Conservation (phyloP, 2,797 vertebrate genomes). For the Telmatherina bonti region DNA sequence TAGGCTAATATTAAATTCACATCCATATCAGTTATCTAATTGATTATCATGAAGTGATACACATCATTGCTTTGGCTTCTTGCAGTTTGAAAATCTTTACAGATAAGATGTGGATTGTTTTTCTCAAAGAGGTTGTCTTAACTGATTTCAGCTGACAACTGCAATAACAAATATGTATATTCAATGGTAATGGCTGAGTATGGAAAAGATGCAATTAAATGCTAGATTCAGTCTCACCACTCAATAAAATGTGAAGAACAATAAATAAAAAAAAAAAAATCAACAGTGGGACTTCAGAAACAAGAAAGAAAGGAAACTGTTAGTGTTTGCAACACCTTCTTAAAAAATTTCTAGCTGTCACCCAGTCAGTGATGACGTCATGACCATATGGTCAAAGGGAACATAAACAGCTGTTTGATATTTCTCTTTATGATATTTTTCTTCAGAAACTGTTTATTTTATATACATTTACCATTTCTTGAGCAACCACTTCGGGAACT, state of each 20-base stretch:
- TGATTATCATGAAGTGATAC: neutral
- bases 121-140: neutral
- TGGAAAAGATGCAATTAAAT: conserved; percentile 6
- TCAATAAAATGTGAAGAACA: neutral
- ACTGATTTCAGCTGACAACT: conserved; percentile 16
- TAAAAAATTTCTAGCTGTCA: neutral
- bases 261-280: neutral
- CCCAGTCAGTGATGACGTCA: neutral
- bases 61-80: neutral
- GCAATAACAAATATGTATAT: conserved; percentile 3
- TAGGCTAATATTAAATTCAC: neutral
- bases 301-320: neutral
- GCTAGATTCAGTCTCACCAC: neutral
- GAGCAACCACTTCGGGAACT: conserved; percentile 95
- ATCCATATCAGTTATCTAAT: neutral
- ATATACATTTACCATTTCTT: conserved; percentile 92
- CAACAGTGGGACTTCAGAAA: neutral
- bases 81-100: neutral
- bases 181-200: neutral
- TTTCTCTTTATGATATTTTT: neutral
- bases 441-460: neutral
- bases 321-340: neutral
- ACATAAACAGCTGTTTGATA: neutral
- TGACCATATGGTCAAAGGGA: neutral
- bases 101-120: neutral